Evolutionary conservation across 2,888 invertebrate genomes (phyloP).

Genomic region (Shargacucullia verbasci): DNA sequence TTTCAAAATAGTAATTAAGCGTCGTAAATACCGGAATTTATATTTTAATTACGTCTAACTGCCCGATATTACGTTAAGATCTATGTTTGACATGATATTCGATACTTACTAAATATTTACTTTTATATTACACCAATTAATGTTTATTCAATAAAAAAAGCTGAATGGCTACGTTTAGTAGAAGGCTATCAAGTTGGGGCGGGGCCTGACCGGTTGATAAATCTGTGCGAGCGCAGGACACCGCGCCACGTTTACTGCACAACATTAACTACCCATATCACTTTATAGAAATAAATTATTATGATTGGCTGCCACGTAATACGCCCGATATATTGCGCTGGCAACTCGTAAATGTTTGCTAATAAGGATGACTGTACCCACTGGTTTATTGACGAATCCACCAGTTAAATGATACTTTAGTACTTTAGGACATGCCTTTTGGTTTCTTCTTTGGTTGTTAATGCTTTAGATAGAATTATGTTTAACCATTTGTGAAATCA

Average conservation of each 20-base stretch:
- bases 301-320: constrained; percentile 68
- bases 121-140: constrained; percentile 34
- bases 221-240: constrained; percentile 55
- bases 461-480: constrained; percentile 22
- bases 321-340: constrained; percentile 49
- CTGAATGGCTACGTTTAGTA: constrained; percentile 31
- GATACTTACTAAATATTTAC: constrained; percentile 22
- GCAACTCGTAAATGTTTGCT: constrained; percentile 58
- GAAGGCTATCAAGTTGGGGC: constrained; percentile 43
- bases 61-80: constrained; percentile 26
- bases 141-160: constrained; percentile 34
- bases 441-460: constrained; percentile 18
- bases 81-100: constrained; percentile 32
- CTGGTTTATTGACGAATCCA: constrained; percentile 54
- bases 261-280: constrained; percentile 68
- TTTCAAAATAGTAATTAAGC: constrained; percentile 43
- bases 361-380: constrained; percentile 58
- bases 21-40: constrained; percentile 48
- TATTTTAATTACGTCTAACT: constrained; percentile 48
- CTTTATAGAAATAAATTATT: constrained; percentile 75
- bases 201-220: constrained; percentile 62
- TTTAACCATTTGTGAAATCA: constrained; percentile 22
- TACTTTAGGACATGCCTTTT: constrained; percentile 39
- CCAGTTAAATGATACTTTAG: constrained; percentile 51
- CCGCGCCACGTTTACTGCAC: constrained; percentile 58